phyloP scores from a whole-genome alignment of 2,113 vertebrate species.

The Apistogramma diplotaenia region DNA sequence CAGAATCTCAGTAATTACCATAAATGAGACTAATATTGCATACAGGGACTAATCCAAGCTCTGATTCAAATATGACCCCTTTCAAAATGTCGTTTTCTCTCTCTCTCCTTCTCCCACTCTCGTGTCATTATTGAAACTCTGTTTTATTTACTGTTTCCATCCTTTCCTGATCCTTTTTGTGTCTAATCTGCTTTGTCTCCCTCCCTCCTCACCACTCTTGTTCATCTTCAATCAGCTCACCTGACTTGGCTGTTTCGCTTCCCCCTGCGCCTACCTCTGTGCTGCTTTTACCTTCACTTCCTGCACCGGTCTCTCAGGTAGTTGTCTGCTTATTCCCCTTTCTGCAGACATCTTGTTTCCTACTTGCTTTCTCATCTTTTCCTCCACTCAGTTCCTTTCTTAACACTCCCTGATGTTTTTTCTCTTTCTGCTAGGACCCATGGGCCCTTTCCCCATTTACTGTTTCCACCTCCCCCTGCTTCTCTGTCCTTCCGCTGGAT shows the following conservation, averaged over 20 bases:
- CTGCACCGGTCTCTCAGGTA: slow-evolving; percentile 15
- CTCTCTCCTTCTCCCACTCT: neutral
- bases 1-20: slow-evolving; percentile 43
- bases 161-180: neutral
- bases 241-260: slow-evolving; percentile 21
- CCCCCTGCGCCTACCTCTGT: slow-evolving; percentile 20
- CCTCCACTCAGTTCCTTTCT: neutral
- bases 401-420: neutral
- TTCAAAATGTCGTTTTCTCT: neutral
- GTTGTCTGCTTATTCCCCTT: neutral
- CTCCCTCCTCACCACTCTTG: slow-evolving; percentile 31
- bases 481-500: slow-evolving; percentile 26
- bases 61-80: neutral
- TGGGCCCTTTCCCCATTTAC: slow-evolving; percentile 33
- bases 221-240: slow-evolving; percentile 37
- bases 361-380: slow-evolving; percentile 12
- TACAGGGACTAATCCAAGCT: slow-evolving; percentile 26
- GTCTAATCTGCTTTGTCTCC: slow-evolving; percentile 18
- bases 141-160: slow-evolving; percentile 9
- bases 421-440: slow-evolving; percentile 3
- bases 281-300: slow-evolving; percentile 13
- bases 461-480: neutral
- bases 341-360: neutral
- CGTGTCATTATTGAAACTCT: neutral
- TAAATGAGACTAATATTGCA: slow-evolving; percentile 39